Base-by-base conservation (phyloP, 1,140 invertebrate genomes). In the Rhizoglyphus robini region DNA sequence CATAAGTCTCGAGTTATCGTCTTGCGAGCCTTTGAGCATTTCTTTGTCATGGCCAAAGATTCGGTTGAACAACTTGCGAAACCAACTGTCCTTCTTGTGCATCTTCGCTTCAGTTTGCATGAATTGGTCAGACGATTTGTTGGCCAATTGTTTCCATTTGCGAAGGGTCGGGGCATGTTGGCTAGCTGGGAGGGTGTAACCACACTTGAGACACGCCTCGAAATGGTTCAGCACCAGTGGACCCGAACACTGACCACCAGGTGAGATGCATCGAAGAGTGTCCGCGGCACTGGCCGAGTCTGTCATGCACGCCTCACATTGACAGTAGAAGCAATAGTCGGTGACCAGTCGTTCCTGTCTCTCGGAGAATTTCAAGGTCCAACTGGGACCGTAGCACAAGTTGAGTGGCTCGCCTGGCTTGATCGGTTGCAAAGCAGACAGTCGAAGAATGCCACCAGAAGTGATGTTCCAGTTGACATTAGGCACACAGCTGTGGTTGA, bases 241-340 rank as follows among this genome's bases (percentile, higher is more conserved):
- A n/a, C 58, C 32, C 2, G 32, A 27, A 34, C 58, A 46, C 15
- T 60, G 1, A 20, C 25, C 32, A n/a, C 36, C 11, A 29, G n/a
- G n/a, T n/a, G n/a, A n/a, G n/a, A 27, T n/a, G 29, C 58, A 60
- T 46, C 36, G 1, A 15, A 60, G 13, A 20, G 27, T 27, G 29
- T 60, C 13, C 13, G n/a, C 27, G 8, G 13, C 29, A 46, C 13
- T 34, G 3, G 4, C 15, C 13, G 8, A 18, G 2, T 60, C 58
- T n/a, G 15, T 30, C 13, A 3, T 1, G n/a, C 58, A 60, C 2
- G 18, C 2, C 1, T 29, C 27, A 60, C 58, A 60, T 34, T 27
- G 58, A 60, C 58, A 60, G 15, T 30, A 32, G 15, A 60, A 60
- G 29, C 58, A 60, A 46, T 60, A 60, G 27, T 60, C 27, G 36